Evolutionary conservation across 2,888 invertebrate species (phyloP).

Genomic region (Chrysolina oricalcia): DNA sequence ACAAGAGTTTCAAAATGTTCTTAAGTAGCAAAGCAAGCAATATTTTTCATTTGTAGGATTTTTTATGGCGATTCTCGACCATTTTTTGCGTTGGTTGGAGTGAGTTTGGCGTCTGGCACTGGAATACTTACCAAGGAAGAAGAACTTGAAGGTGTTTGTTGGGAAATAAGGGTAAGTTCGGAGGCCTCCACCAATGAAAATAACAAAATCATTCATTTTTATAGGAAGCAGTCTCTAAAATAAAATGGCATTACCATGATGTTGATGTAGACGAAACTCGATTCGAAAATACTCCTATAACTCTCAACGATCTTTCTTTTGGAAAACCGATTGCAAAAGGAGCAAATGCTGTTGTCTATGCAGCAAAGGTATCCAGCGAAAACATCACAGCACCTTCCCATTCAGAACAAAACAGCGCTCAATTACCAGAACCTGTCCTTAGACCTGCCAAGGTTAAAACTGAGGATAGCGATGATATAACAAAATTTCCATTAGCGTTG

Average conservation of each 20-base stretch:
- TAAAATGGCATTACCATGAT: conserved; percentile 74
- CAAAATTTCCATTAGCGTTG: conserved; percentile 80
- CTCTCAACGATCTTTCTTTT: conserved; percentile 77
- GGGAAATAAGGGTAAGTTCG: conserved; percentile 80
- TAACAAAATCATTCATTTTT: conserved; percentile 49
- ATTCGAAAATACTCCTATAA: conserved; percentile 71
- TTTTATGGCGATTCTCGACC: conserved; percentile 82
- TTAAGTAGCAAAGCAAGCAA: neutral
- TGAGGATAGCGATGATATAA: conserved; percentile 53
- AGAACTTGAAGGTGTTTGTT: conserved; percentile 84
- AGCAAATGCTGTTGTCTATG: conserved; percentile 87
- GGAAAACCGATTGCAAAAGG: conserved; percentile 86
- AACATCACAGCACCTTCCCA: conserved; percentile 38
- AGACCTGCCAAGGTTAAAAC: conserved; percentile 34
- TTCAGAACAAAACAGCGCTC: conserved; percentile 41
- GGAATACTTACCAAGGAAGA: conserved; percentile 85
- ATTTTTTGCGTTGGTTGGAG: conserved; percentile 83
- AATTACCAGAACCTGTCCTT: conserved; percentile 6
- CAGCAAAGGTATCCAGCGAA: conserved; percentile 74
- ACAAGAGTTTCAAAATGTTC: neutral
- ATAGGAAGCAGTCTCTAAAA: conserved; percentile 76
- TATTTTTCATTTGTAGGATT: conserved; percentile 67
- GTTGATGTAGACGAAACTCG: conserved; percentile 69
- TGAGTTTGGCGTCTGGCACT: conserved; percentile 82
- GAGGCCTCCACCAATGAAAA: no score